Conservation (phyloP, 2,797 vertebrate genomes). For the Gallinago nigripennis region DNA sequence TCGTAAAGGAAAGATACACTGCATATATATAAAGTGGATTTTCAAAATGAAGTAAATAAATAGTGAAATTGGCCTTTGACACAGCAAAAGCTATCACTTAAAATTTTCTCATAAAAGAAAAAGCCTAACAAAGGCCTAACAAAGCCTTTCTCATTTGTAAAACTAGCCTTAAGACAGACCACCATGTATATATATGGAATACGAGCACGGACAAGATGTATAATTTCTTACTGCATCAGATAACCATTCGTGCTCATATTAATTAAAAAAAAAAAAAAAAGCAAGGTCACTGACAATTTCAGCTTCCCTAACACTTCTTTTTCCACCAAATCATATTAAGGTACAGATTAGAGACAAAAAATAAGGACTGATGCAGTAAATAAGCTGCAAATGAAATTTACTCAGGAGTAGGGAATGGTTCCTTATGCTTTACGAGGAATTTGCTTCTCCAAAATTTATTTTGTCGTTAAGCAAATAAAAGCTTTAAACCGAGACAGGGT, state of each 20-base stretch:
- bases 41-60: background rate
- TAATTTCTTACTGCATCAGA: background rate
- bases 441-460: constrained; percentile 16
- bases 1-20: background rate
- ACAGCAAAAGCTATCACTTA: background rate
- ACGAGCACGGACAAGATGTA: background rate
- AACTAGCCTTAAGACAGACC: background rate
- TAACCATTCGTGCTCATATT: background rate
- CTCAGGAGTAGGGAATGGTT: constrained; percentile 27
- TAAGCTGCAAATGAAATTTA: constrained; percentile 16
- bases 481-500: background rate
- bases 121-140: background rate
- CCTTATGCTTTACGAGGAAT: background rate
- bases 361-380: background rate
- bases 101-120: background rate
- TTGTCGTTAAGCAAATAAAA: constrained; percentile 16
- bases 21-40: accelerated
- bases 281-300: background rate
- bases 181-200: background rate
- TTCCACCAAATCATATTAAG: background rate
- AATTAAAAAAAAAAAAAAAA: background rate
- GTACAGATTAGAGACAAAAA: background rate
- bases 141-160: background rate
- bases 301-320: background rate
- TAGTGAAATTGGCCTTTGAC: background rate